These are phyloP conservation scores for Sorex fumeus DNA, from an alignment of 2,113 vertebrate genomes.

Conservation along the genomic window DNA sequence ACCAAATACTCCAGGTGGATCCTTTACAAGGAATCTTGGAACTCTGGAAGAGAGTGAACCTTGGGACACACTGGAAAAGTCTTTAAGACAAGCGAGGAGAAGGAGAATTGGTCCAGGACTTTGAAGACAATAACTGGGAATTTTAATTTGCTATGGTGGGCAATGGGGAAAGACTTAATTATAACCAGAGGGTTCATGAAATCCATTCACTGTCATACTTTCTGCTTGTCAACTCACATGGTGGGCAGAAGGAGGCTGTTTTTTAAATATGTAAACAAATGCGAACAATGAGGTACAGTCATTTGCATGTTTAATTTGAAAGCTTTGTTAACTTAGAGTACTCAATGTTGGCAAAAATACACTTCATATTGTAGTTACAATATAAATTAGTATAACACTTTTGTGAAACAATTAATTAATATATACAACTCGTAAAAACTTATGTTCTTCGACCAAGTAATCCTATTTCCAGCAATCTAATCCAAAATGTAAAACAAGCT, in stretches of 20 bases:
- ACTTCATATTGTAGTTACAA: constrained; percentile 22
- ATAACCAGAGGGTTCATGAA: constrained; percentile 70
- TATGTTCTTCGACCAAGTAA: constrained; percentile 56
- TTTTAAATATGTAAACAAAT: constrained; percentile 62
- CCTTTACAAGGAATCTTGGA: not conserved
- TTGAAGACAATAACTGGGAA: constrained; percentile 63
- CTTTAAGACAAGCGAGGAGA: not conserved
- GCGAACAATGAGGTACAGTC: constrained; percentile 46
- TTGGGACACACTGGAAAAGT: not conserved
- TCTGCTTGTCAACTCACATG: constrained; percentile 55
- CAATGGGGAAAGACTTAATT: constrained; percentile 60
- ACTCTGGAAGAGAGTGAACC: not conserved
- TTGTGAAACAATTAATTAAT: constrained; percentile 64
- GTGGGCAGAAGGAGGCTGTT: constrained; percentile 55
- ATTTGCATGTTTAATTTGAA: constrained; percentile 55
- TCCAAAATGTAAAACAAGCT: constrained; percentile 69
- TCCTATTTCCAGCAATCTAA: constrained; percentile 36
- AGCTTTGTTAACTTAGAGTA: constrained; percentile 54
- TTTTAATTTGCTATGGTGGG: constrained; percentile 65
- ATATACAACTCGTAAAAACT: constrained; percentile 27
- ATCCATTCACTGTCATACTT: constrained; percentile 52
- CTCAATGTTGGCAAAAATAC: not conserved
- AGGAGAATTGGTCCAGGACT: constrained; percentile 45
- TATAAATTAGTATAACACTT: constrained; percentile 54
- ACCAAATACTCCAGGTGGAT: constrained; percentile 36